Base-by-base conservation (phyloP, 92 coral and sea anemone genomes). In the Meandrina meandrites region DNA sequence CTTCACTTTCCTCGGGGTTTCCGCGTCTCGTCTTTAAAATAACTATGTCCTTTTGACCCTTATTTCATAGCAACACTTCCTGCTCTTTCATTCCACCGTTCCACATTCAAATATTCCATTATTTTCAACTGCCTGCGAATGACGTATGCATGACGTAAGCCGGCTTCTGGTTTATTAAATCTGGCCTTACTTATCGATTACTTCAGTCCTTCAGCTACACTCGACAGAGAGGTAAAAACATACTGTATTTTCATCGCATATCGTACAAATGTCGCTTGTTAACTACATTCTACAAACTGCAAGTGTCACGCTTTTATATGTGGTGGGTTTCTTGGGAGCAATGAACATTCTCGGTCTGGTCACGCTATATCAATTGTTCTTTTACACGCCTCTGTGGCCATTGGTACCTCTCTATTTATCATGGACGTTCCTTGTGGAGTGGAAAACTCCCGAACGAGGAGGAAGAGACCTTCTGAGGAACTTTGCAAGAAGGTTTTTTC, bases 381-480 rank as follows among this genome's bases (percentile, higher is more conserved):
- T 94, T 19, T 90, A 90, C 68, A 92, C 97, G 47, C 95, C 94
- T 11, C 88, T 89, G 30, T 94, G 89, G 85, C 97, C 97, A 37
- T 34, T 89, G 3, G 96, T 92, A 17, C 67, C 91, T 51, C 73
- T 89, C 71, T 96, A 96, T 79, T 71, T 96, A 34, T 68, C 87
- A 64, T 96, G 98, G 98, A 89, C 90, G 13, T 73, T 83, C 81
- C 82, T 91, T 31, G 53, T 87, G 56, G 95, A 96, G 86, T 94
- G 95, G 94, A 87, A 94, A 37, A 91, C 95, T 35, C 95, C 94
- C 62, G 86, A 89, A 27, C 87, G 78, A 66, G 98, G 98, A 1
- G 98, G 98, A 22, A 86, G 98, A 79, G 79, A 75, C 36, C 82
- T 88, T 8, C 70, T 88, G 14, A 79, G 88, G 35, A 86, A 92